Conservation (phyloP, 2,113 vertebrate species). For the Oreamnos americanus region DNA sequence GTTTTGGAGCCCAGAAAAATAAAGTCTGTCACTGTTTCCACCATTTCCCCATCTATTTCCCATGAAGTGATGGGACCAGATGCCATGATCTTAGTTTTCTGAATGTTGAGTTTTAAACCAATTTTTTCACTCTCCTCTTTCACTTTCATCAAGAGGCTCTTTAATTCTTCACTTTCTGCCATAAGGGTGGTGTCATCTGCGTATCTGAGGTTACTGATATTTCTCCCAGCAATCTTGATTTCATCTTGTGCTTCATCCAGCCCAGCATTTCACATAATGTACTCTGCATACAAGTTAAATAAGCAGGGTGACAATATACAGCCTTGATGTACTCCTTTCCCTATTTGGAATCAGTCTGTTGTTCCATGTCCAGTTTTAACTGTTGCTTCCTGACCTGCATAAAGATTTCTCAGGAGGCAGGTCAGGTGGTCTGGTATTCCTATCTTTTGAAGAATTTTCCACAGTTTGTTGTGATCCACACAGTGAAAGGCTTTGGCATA, state of each 20-base stretch:
- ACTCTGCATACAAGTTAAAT: background rate
- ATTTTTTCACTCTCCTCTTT: background rate
- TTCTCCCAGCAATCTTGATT: background rate
- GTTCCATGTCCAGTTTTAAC: background rate
- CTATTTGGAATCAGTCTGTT: background rate
- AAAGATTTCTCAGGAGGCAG: background rate
- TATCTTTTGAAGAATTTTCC: background rate
- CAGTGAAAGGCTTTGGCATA: background rate
- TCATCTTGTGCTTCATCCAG: background rate
- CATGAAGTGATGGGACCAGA: background rate
- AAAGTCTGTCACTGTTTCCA: background rate
- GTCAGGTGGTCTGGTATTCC: background rate
- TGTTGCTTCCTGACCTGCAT: background rate
- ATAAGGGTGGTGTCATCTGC: background rate
- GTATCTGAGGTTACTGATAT: background rate
- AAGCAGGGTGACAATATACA: background rate
- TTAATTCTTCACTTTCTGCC: background rate
- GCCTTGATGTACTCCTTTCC: background rate
- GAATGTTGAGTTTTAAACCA: background rate
- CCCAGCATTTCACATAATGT: background rate
- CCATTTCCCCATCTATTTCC: background rate
- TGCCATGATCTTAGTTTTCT: background rate
- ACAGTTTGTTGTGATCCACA: background rate
- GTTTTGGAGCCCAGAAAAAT: background rate
- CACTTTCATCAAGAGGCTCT: background rate